Conservation (phyloP, 2,113 vertebrate species). For the Holacanthus passer region DNA sequence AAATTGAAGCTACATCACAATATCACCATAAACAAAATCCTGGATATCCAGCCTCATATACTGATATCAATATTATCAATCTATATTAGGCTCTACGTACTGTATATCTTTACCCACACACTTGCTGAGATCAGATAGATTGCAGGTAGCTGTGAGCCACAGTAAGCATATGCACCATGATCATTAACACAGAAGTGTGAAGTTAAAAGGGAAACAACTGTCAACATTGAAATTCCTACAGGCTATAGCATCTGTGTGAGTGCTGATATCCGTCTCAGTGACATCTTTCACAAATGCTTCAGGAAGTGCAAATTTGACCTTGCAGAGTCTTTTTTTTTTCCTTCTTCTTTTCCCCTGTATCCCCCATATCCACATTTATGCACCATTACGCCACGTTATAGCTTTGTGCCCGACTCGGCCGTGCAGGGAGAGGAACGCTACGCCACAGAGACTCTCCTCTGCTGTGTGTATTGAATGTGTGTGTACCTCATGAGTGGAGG, state of each 20-base stretch:
- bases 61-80: not conserved
- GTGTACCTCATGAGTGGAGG: conserved; percentile 6
- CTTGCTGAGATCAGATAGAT: conserved; percentile 15
- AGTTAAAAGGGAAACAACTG: conserved; percentile 39
- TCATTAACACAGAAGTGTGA: conserved; percentile 35
- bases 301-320: conserved; percentile 61
- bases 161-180: not conserved
- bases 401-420: conserved; percentile 30
- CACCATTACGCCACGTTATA: conserved; percentile 43
- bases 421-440: conserved; percentile 14
- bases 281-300: conserved; percentile 23
- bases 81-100: not conserved
- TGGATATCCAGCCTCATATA: not conserved
- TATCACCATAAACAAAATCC: not conserved
- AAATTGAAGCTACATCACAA: not conserved
- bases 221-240: conserved; percentile 31
- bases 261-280: conserved; percentile 40
- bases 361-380: conserved; percentile 33
- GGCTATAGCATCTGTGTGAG: conserved; percentile 48
- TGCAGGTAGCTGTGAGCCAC: conserved; percentile 15
- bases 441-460: conserved; percentile 2
- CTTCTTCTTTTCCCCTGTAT: not conserved
- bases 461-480: conserved; percentile 30
- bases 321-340: not conserved
- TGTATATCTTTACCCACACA: not conserved